These are phyloP conservation scores for Rhingia campestris DNA, from an alignment of 2,888 invertebrate species.

Conservation along the genomic window DNA sequence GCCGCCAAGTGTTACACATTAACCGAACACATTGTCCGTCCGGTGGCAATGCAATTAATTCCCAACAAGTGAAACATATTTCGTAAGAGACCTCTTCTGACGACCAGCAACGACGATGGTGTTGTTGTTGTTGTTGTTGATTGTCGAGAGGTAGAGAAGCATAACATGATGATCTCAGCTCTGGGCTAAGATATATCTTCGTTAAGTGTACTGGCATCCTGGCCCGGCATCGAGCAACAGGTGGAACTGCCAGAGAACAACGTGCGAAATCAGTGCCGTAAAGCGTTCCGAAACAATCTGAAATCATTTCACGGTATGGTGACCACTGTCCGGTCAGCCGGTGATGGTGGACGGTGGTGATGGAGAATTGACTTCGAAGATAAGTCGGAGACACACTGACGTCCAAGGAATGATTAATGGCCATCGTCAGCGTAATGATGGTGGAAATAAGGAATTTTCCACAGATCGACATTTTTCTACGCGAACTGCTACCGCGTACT, in stretches of 20 bases:
- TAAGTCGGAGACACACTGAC: slow-evolving; percentile 34
- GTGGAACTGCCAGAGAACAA: slow-evolving; percentile 64
- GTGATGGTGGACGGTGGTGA: slow-evolving; percentile 4
- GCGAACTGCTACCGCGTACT: background rate
- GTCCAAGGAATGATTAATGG: slow-evolving; percentile 26
- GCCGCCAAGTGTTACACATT: slow-evolving; percentile 64
- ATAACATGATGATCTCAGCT: slow-evolving; percentile 54
- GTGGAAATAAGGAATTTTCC: slow-evolving; percentile 62
- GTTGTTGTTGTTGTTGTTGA: background rate
- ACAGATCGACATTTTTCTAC: slow-evolving; percentile 51
- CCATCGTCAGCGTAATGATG: slow-evolving; percentile 33
- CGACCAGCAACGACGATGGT: no score
- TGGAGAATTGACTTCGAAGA: background rate
- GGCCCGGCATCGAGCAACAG: slow-evolving; percentile 38
- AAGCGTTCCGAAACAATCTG: slow-evolving; percentile 66
- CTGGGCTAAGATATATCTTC: slow-evolving; percentile 38
- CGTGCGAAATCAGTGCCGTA: slow-evolving; percentile 64
- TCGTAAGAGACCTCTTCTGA: slow-evolving; percentile 44
- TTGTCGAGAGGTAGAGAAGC: slow-evolving; percentile 24
- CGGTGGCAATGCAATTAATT: slow-evolving; percentile 71
- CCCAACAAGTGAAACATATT: slow-evolving; percentile 51
- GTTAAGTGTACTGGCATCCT: slow-evolving; percentile 13
- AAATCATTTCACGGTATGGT: slow-evolving; percentile 70
- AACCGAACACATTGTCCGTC: slow-evolving; percentile 49
- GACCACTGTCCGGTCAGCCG: slow-evolving; percentile 40